Evolutionary conservation across 2,888 invertebrate genomes (phyloP).

Genomic region (Mycalesis mineus): DNA sequence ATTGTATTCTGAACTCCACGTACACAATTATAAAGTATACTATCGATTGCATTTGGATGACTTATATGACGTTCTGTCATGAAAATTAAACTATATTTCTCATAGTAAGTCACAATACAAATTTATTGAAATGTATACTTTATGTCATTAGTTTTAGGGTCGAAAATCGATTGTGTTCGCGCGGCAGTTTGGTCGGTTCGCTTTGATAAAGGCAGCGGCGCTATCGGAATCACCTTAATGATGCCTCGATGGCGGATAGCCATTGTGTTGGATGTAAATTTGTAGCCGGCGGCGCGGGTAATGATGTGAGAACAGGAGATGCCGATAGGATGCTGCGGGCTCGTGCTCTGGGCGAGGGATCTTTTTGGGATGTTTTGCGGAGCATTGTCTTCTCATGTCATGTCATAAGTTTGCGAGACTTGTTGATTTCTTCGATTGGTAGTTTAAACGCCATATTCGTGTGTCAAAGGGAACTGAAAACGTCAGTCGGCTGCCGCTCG

Average conservation of each 20-base stretch:
- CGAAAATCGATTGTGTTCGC: conserved; percentile 36
- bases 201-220: conserved; percentile 54
- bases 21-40: conserved; percentile 34
- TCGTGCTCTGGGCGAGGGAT: conserved; percentile 25
- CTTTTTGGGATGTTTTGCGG: conserved; percentile 25
- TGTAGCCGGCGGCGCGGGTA: conserved; percentile 79
- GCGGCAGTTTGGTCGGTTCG: conserved; percentile 45
- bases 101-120: conserved; percentile 46
- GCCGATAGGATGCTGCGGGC: conserved; percentile 39
- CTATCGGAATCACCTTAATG: conserved; percentile 79
- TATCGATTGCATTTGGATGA: conserved; percentile 36
- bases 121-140: conserved; percentile 33
- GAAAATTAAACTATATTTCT: conserved; percentile 35
- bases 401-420: conserved; percentile 22
- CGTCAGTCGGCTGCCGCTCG: no score
- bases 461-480: no score
- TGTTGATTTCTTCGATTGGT: background rate
- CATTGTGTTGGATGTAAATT: conserved; percentile 79
- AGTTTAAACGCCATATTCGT: no score
- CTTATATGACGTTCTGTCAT: conserved; percentile 73
- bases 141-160: conserved; percentile 40
- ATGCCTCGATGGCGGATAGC: conserved; percentile 79
- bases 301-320: conserved; percentile 79
- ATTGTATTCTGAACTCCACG: conserved; percentile 53
- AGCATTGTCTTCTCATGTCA: conserved; percentile 23